Conservation (phyloP, 2,113 vertebrate genomes). For the Collichthys lucidus region DNA sequence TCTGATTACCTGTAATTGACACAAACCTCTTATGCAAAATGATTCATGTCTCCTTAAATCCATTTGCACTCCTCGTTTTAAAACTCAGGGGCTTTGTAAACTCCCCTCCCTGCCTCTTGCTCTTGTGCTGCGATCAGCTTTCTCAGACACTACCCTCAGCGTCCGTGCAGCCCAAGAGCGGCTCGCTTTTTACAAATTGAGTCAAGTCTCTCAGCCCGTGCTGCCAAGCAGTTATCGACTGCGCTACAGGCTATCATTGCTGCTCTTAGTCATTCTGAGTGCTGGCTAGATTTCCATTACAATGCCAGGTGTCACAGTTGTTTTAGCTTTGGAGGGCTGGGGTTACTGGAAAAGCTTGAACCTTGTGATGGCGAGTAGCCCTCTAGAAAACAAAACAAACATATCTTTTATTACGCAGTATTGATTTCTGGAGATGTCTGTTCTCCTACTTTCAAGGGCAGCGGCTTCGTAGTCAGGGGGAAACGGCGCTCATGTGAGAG, state of each 20-base stretch:
- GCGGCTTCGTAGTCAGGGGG: background rate
- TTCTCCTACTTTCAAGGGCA: conserved; percentile 45
- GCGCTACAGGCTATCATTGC: conserved; percentile 59
- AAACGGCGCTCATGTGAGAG: conserved; percentile 29
- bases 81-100: conserved; percentile 23
- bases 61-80: conserved; percentile 47
- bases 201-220: conserved; percentile 55
- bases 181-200: conserved; percentile 64
- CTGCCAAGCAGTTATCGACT: conserved; percentile 70
- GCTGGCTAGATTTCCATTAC: conserved; percentile 60
- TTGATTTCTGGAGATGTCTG: conserved; percentile 50
- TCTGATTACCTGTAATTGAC: conserved; percentile 42
- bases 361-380: conserved; percentile 15
- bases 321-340: conserved; percentile 23
- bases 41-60: conserved; percentile 51
- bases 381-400: conserved; percentile 46
- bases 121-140: conserved; percentile 50
- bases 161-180: conserved; percentile 39
- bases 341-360: conserved; percentile 41
- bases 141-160: conserved; percentile 40
- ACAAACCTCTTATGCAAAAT: conserved; percentile 48
- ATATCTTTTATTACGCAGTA: conserved; percentile 31
- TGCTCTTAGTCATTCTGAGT: conserved; percentile 62
- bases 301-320: conserved; percentile 43
- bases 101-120: background rate